Percentiles rank a stretch among this genome's conserved stretches.
Conservation (phyloP, 2,797 vertebrate species). For the Diplodus puntazzo region DNA sequence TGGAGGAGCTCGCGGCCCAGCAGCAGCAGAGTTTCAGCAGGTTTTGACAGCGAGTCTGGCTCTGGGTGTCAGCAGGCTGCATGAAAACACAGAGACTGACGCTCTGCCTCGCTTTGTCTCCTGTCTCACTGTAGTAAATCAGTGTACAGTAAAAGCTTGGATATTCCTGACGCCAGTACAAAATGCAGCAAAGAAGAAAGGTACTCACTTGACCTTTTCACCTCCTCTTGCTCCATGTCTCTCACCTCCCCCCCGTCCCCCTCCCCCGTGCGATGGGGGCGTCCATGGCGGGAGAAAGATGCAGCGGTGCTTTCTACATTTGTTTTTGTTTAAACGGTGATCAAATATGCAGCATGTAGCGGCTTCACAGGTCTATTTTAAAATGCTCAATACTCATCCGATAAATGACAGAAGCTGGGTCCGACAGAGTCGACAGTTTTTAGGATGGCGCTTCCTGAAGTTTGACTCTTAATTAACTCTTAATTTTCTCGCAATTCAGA, state of each 20-base stretch:
- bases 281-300: conserved; percentile 81
- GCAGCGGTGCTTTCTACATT: conserved; percentile 78
- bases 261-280: conserved; percentile 64
- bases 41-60: conserved; percentile 46
- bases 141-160: conserved; percentile 99
- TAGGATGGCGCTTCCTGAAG: conserved; percentile 23
- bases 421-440: conserved; percentile 28
- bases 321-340: background rate
- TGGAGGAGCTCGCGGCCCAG: conserved; percentile 17
- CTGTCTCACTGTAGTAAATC: conserved; percentile 94
- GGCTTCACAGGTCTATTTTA: conserved; percentile 18
- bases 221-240: conserved; percentile 44
- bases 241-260: conserved; percentile 44
- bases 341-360: conserved; percentile 7
- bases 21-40: conserved; percentile 28
- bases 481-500: conserved; percentile 52
- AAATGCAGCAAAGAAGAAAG: conserved; percentile 97
- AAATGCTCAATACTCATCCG: background rate
- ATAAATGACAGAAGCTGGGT: conserved; percentile 9
- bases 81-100: conserved; percentile 78
- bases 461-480: conserved; percentile 52
- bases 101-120: conserved; percentile 92
- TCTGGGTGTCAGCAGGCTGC: conserved; percentile 47
- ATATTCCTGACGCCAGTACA: conserved; percentile 95
- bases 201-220: conserved; percentile 86